Evolutionary conservation across 2,113 vertebrate genomes (phyloP).

Genomic region (Hypanus sabinus): DNA sequence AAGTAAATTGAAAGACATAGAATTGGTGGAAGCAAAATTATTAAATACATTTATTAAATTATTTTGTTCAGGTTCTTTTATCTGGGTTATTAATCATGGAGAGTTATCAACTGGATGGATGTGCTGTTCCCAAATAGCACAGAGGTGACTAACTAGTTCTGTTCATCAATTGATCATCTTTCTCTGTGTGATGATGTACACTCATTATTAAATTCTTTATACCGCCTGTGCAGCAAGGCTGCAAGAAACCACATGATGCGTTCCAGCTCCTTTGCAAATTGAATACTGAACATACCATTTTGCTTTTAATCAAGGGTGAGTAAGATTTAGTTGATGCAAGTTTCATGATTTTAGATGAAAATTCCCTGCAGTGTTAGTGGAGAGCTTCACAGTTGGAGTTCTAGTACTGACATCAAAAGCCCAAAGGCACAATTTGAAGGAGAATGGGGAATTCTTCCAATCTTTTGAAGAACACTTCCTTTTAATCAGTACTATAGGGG

Average conservation of each 20-base stretch:
- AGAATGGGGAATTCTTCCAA: neutral
- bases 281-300: neutral
- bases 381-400: neutral
- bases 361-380: neutral
- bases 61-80: neutral
- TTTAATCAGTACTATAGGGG: neutral
- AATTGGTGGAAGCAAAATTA: neutral
- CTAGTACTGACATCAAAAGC: neutral
- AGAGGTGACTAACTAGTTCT: neutral
- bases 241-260: neutral
- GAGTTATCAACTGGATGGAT: neutral
- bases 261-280: neutral
- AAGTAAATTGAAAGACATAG: neutral
- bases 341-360: neutral
- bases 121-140: slow-evolving; percentile 3
- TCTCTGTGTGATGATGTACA: slow-evolving; percentile 5
- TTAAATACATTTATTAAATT: slow-evolving; percentile 6
- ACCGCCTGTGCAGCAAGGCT: neutral
- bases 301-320: neutral
- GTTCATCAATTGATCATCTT: neutral
- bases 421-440: neutral
- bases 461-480: neutral
- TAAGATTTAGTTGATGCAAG: neutral
- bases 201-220: neutral
- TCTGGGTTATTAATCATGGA: slow-evolving; percentile 6